phyloP scores from a whole-genome alignment of 2,888 invertebrate genomes.

The Eristalis pertinax region DNA sequence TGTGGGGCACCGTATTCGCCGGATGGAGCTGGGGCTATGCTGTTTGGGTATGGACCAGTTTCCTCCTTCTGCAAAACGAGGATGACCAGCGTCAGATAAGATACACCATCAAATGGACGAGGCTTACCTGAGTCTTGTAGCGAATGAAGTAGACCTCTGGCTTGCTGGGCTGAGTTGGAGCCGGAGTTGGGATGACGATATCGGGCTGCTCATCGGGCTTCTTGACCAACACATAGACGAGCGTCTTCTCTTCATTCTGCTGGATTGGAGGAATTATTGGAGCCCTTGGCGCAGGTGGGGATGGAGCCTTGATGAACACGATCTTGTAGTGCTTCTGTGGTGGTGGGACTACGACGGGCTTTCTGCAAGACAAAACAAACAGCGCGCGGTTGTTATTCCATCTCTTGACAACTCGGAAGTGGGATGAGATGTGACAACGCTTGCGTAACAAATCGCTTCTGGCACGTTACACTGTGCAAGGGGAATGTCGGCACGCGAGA shows the following conservation, averaged over 20 bases:
- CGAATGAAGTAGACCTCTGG: constrained; percentile 89
- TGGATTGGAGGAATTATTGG: constrained; percentile 85
- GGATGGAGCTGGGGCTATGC: constrained; percentile 78
- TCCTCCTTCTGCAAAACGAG: constrained; percentile 77
- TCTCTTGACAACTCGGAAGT: constrained; percentile 38
- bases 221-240: constrained; percentile 89
- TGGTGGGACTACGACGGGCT: constrained; percentile 83
- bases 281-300: constrained; percentile 85
- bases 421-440: not conserved
- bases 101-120: not conserved
- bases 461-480: constrained; percentile 65
- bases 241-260: constrained; percentile 88
- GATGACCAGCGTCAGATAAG: not conserved
- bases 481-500: constrained; percentile 31
- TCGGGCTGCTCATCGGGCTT: constrained; percentile 88
- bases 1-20: constrained; percentile 80
- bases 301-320: constrained; percentile 89
- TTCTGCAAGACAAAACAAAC: constrained; percentile 77
- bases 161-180: constrained; percentile 88
- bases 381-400: not conserved
- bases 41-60: constrained; percentile 80
- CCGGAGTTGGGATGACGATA: constrained; percentile 86
- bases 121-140: constrained; percentile 86
- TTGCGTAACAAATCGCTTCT: constrained; percentile 69
- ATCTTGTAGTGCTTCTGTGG: constrained; percentile 92